Percentiles rank a stretch among this genome's conserved stretches.
These are phyloP conservation scores for Orgyia antiqua DNA, from an alignment of 2,888 invertebrate genomes.

Conservation along the genomic window DNA sequence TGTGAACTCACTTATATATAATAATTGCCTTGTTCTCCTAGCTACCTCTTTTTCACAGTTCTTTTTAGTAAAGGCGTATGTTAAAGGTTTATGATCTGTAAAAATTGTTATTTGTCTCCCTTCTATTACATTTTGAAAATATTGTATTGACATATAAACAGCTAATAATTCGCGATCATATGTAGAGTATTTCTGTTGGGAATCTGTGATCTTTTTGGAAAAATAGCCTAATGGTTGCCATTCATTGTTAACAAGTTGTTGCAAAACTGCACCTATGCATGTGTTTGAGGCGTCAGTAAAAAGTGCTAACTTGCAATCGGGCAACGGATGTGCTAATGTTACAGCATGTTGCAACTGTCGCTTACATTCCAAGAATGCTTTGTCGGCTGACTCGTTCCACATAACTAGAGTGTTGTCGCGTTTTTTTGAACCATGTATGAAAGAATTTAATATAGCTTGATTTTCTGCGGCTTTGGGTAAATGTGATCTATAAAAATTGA, in stretches of 20 bases:
- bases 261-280: slow-evolving; percentile 2
- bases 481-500: no score
- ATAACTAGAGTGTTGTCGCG: no score
- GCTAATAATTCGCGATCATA: slow-evolving; percentile 2
- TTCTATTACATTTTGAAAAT: neutral
- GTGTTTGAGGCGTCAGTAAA: slow-evolving; percentile 7
- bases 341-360: neutral
- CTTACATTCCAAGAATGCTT: slow-evolving; percentile 6
- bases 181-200: slow-evolving; percentile 1
- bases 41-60: neutral
- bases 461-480: no score
- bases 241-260: neutral
- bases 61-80: neutral
- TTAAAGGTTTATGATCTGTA: slow-evolving; percentile 2
- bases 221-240: slow-evolving; percentile 4
- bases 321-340: slow-evolving; percentile 3
- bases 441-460: no score
- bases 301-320: slow-evolving; percentile 1
- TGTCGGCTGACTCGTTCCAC: neutral
- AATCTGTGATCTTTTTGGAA: neutral
- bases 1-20: slow-evolving; percentile 2
- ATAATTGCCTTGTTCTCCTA: neutral
- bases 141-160: neutral
- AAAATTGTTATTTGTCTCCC: neutral
- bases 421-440: no score